Conservation (phyloP, 2,797 vertebrate species). For the Clarias platycephalus region DNA sequence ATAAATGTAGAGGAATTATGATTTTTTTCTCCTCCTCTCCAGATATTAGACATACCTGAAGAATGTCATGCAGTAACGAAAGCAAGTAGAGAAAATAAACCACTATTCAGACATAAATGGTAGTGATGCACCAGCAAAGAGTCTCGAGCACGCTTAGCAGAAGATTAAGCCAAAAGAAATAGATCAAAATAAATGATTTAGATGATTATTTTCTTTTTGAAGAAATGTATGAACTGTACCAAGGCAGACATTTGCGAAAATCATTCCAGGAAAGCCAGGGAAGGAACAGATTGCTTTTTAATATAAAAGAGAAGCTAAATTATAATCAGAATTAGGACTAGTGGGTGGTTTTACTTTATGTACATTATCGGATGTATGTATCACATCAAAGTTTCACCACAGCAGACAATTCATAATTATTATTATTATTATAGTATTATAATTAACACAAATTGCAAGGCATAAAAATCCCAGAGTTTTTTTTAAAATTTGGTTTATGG, state of each 20-base stretch:
- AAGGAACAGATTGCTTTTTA: not conserved
- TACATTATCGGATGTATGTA: not conserved
- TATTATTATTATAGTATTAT: not conserved
- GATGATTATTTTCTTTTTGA: not conserved
- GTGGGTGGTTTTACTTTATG: not conserved
- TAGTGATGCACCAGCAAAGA: not conserved
- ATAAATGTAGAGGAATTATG: not conserved
- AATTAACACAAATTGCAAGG: too few relatives aligned
- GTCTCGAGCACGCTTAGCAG: not conserved
- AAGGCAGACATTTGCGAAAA: not conserved
- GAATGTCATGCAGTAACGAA: not conserved
- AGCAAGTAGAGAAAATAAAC: not conserved
- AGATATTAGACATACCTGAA: slow-evolving; percentile 41
- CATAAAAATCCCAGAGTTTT: not conserved
- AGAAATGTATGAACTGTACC: not conserved
- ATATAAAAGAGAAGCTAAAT: not conserved
- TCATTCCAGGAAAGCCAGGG: not conserved
- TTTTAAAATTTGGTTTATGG: not conserved
- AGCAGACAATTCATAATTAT: not conserved
- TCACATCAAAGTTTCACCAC: not conserved
- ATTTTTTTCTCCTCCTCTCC: not conserved
- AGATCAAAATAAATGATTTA: not conserved
- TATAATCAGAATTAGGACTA: not conserved
- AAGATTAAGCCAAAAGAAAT: not conserved
- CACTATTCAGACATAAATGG: not conserved